Base-by-base conservation (phyloP, 2,888 invertebrate species). In the Aphodius sticticus region DNA sequence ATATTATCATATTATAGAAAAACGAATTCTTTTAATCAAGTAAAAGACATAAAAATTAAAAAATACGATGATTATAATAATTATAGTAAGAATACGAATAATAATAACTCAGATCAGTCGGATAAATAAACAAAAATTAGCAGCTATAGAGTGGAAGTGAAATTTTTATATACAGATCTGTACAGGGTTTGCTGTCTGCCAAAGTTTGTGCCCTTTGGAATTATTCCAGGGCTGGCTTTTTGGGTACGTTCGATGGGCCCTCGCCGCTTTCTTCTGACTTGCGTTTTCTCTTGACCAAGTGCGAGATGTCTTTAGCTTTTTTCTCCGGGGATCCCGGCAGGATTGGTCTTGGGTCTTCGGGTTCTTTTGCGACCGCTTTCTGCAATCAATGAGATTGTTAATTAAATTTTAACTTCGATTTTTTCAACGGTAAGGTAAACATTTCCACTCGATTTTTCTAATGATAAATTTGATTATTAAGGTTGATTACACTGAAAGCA, bases 281-380 rank as follows among this genome's bases (percentile, higher is more conserved):
- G 84, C 94, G 91, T 88, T 96, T 96, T 69, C 94, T 90, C 85
- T 93, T 94, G 82, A 97, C 95, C 80, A 97, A 91, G 89, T 97
- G 96, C 0, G 95, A 94, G 82, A 97, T 96, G 86, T 96, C 93
- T 9, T 92, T 93, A 0, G 92, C 94, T 36, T 94, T 93, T 85
- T 93, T 94, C 75, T 82, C 83, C 0, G 85, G 82, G 6, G 84
- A 82, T 69, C 81, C 26, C 72, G 79, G 53, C 72, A 77, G 76
- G n/a, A 74, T 77, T 12, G 81, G 77, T 72, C 78, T 80, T 16
- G 82, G 79, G 35, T 81, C 82, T 16, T 80, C 79, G 9, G 6
- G 14, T 3, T 15, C 26, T 69, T 76, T 69, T 26, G 38, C 2
- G 12, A 53, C 6, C 12, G 53, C 53, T 53, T 53, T 53, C 53